phyloP scores from a whole-genome alignment of 2,888 invertebrate species.

The Acanthosepion lycidas region DNA sequence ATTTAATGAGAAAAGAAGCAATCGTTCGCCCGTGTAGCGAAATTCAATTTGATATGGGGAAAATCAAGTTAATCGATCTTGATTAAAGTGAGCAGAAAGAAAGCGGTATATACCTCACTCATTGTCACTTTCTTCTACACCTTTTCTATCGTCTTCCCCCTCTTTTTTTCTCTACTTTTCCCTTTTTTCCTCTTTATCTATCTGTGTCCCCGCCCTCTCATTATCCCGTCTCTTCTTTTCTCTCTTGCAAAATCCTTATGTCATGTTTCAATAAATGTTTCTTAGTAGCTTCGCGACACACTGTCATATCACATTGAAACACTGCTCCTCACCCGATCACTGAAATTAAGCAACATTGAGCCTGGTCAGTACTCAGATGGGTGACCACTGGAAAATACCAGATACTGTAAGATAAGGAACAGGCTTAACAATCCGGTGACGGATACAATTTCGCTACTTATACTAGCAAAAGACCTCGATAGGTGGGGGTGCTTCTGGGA shows the following conservation, averaged over 20 bases:
- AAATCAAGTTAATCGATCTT: background rate
- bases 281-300: background rate
- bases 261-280: background rate
- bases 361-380: too few relatives aligned
- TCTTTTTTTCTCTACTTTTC: too few relatives aligned
- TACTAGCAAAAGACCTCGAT: too few relatives aligned
- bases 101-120: background rate
- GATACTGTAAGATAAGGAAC: too few relatives aligned
- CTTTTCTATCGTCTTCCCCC: background rate
- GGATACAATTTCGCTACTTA: too few relatives aligned
- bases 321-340: too few relatives aligned
- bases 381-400: too few relatives aligned
- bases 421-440: too few relatives aligned
- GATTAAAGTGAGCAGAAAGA: background rate
- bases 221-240: background rate
- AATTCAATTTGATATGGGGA: background rate
- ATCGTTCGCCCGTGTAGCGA: background rate
- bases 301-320: too few relatives aligned
- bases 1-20: background rate
- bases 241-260: background rate
- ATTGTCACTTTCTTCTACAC: background rate
- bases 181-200: background rate
- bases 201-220: background rate
- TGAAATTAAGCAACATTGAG: too few relatives aligned
- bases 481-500: too few relatives aligned